Evolutionary conservation across 2,797 vertebrate genomes (phyloP), one percentile per base, ranked within the genome.

Genomic region (Lagorchestes hirsutus): DNA sequence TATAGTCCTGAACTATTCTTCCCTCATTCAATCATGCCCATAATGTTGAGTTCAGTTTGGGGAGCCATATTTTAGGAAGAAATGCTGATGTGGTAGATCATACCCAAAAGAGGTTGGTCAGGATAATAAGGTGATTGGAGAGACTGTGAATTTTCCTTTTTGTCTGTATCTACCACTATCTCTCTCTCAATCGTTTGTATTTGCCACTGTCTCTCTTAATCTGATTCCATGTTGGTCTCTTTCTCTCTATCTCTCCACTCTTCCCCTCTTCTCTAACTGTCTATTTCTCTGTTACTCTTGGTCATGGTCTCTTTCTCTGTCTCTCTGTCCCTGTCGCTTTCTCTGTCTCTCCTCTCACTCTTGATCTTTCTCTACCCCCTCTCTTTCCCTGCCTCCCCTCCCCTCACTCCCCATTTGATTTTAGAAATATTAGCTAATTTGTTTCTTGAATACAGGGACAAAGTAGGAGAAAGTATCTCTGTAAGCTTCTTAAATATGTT

Each of bases 341-440:
- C 1, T n/a, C 18, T 40, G 0, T 82, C 18, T 40, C n/a, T 40
- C 6, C 6, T 24, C 8, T 62, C 59, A 34, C 12, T 34, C 59
- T 34, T 62, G 11, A 2, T 62, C 29, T 62, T 31, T 34, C 29
- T 62, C 29, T 52, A 8, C 52, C 14, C 34, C 16, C n/a, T 40
- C n/a, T 40, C 16, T 40, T 18, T 31, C 10, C 18, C n/a, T 74
- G 2, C 18, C 22, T 87, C 40, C 40, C 9, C 29, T 55, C 52
- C 12, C 11, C 28, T 12, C 8, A 0, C 52, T 4, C 28, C 4
- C 12, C 13, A 0, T 0, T 3, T 14, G 55, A 55, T 14, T 40
- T 5, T 0, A 13, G 29, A 22, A 4, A 28, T 58, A 6, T 18
- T 29, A 12, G 0, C 0, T 12, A 18, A 0, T 18, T 31, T 18